Conservation (phyloP, 2,888 invertebrate genomes). For the Zygothrica quintamaculata region DNA sequence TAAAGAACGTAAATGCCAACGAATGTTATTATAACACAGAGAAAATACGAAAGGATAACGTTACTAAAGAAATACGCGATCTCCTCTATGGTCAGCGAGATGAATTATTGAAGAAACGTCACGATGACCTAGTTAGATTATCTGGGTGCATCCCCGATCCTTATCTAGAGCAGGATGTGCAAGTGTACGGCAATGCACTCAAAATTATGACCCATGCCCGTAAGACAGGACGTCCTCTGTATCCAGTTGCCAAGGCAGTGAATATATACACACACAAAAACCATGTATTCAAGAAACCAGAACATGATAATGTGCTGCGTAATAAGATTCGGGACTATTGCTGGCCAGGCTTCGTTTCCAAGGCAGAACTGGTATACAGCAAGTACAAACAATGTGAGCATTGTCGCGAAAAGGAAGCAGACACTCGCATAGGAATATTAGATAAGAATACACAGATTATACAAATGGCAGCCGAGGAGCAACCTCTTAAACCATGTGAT, state of each 20-base stretch:
- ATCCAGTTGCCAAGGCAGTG: slow-evolving; percentile 79
- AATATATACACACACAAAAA: slow-evolving; percentile 74
- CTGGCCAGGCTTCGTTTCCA: slow-evolving; percentile 62
- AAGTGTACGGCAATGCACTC: slow-evolving; percentile 79
- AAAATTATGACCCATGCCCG: slow-evolving; percentile 73
- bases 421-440: slow-evolving; percentile 48
- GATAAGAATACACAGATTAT: slow-evolving; percentile 53
- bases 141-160: slow-evolving; percentile 50
- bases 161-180: slow-evolving; percentile 73
- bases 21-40: slow-evolving; percentile 8
- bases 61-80: slow-evolving; percentile 13
- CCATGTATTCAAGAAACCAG: slow-evolving; percentile 41
- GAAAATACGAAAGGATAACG: slow-evolving; percentile 8
- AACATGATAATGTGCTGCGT: slow-evolving; percentile 32
- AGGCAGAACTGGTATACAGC: slow-evolving; percentile 57
- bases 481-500: slow-evolving; percentile 39
- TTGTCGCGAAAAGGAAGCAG: slow-evolving; percentile 42
- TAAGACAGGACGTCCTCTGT: slow-evolving; percentile 76
- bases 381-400: slow-evolving; percentile 60
- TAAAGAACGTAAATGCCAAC: slow-evolving; percentile 45
- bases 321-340: slow-evolving; percentile 52
- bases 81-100: slow-evolving; percentile 43
- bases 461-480: slow-evolving; percentile 55
- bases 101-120: slow-evolving; percentile 29
- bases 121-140: slow-evolving; percentile 39